phyloP scores from a whole-genome alignment of 2,797 vertebrate species.

The Uromys caudimaculatus region DNA sequence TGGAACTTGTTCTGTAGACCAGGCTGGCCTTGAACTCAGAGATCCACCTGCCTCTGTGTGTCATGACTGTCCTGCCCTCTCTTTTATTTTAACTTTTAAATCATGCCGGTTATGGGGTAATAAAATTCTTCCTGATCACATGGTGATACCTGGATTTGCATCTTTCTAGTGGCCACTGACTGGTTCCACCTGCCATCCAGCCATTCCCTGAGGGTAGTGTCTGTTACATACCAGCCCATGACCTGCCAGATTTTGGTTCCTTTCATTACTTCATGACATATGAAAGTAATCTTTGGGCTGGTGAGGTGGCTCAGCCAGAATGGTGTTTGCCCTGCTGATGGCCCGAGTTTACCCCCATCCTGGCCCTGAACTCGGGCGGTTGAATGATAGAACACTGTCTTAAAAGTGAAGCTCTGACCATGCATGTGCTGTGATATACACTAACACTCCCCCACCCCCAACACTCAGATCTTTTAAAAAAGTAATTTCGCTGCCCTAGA shows the following conservation, averaged over 20 bases:
- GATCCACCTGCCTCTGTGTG: not conserved
- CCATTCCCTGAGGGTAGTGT: too few species aligned
- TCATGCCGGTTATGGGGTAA: not conserved
- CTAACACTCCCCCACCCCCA: not conserved
- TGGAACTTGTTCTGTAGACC: not conserved
- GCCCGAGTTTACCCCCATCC: not conserved
- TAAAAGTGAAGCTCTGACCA: not conserved
- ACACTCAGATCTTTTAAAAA: not conserved
- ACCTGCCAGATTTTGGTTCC: not conserved
- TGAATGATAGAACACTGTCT: not conserved
- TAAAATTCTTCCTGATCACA: not conserved
- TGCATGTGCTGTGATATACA: not conserved
- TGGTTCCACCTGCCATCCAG: rapidly evolving
- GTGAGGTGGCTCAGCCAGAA: not conserved
- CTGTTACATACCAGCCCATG: too few species aligned
- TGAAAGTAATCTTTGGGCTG: not conserved
- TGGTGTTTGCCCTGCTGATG: too few species aligned
- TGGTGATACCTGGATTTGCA: too few species aligned
- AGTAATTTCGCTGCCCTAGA: too few species aligned
- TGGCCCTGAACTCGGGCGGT: not conserved
- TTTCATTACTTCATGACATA: not conserved
- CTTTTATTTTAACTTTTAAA: not conserved
- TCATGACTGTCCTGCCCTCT: not conserved
- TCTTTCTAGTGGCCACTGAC: not conserved
- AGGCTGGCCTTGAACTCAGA: not conserved